A percentile compares a stretch with the other conserved stretches of the same genome.
phyloP scores from a whole-genome alignment of 2,888 invertebrate species.

The Palloptera scutellata region DNA sequence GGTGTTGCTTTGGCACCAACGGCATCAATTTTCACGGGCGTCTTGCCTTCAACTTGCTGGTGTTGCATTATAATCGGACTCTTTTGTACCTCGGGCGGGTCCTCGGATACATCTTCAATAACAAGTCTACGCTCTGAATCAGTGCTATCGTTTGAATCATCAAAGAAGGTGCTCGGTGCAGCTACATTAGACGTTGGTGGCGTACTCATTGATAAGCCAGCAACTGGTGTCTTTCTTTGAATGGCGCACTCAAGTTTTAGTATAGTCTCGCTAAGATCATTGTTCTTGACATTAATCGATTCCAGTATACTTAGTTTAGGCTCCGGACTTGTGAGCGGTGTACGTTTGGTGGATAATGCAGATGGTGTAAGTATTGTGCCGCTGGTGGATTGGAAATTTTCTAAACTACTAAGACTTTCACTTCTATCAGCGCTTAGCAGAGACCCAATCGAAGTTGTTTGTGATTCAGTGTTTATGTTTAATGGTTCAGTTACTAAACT shows the following conservation, averaged over 20 bases:
- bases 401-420: slow-evolving; percentile 33
- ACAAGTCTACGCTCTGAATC: slow-evolving; percentile 72
- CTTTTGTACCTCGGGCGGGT: slow-evolving; percentile 48
- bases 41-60: slow-evolving; percentile 10
- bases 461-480: slow-evolving; percentile 51
- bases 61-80: slow-evolving; percentile 41
- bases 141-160: slow-evolving; percentile 71
- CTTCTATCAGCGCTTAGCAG: slow-evolving; percentile 43
- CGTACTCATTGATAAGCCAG: slow-evolving; percentile 45
- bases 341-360: slow-evolving; percentile 42
- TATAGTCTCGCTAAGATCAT: slow-evolving; percentile 71
- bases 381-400: slow-evolving; percentile 17
- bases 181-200: slow-evolving; percentile 40
- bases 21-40: slow-evolving; percentile 46
- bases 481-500: slow-evolving; percentile 52
- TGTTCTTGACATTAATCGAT: slow-evolving; percentile 66
- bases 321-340: slow-evolving; percentile 57
- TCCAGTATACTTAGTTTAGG: slow-evolving; percentile 60
- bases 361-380: slow-evolving; percentile 8
- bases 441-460: slow-evolving; percentile 22
- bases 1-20: slow-evolving; percentile 34
- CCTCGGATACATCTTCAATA: slow-evolving; percentile 66
- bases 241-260: slow-evolving; percentile 68
- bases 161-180: slow-evolving; percentile 61
- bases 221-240: slow-evolving; percentile 57